A percentile compares a stretch with the other conserved stretches of the same genome.
These are phyloP conservation scores for Petroica traversi DNA, from an alignment of 2,113 vertebrate genomes.

Conservation along the genomic window DNA sequence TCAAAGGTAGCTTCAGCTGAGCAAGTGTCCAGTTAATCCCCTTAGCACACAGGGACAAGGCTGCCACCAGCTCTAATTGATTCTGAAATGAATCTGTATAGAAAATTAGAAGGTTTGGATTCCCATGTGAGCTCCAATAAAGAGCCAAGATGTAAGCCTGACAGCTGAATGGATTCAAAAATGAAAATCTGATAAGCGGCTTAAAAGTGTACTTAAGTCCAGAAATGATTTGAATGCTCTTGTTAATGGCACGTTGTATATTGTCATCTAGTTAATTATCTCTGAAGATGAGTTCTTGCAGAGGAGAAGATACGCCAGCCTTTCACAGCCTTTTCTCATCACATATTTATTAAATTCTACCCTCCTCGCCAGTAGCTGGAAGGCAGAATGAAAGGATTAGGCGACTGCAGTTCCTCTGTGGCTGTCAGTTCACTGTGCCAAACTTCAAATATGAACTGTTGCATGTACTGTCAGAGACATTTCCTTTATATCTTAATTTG, in stretches of 20 bases:
- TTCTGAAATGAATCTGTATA: slow-evolving; percentile 87
- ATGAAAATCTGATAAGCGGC: slow-evolving; percentile 84
- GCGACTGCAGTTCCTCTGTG: slow-evolving; percentile 77
- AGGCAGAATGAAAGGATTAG: slow-evolving; percentile 90
- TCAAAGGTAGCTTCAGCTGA: slow-evolving; percentile 78
- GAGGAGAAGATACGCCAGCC: slow-evolving; percentile 60
- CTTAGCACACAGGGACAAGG: slow-evolving; percentile 81
- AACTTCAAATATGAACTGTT: slow-evolving; percentile 86
- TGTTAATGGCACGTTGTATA: slow-evolving; percentile 79
- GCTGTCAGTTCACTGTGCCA: slow-evolving; percentile 82
- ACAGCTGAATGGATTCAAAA: slow-evolving; percentile 80
- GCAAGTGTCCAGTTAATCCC: slow-evolving; percentile 85
- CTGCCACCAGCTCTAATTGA: slow-evolving; percentile 89
- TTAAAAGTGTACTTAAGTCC: slow-evolving; percentile 82
- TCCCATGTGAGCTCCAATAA: slow-evolving; percentile 81
- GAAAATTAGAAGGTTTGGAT: slow-evolving; percentile 85
- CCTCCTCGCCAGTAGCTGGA: slow-evolving; percentile 75
- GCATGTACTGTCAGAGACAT: slow-evolving; percentile 86
- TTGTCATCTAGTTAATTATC: slow-evolving; percentile 83
- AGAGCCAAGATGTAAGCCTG: slow-evolving; percentile 79
- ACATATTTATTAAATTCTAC: slow-evolving; percentile 86
- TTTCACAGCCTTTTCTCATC: slow-evolving; percentile 75
- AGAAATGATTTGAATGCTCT: slow-evolving; percentile 80
- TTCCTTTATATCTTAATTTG: slow-evolving; percentile 90
- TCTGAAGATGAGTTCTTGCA: slow-evolving; percentile 77